Evolutionary conservation across 2,113 vertebrate genomes (phyloP).

Genomic region (Platycercus adscitus): DNA sequence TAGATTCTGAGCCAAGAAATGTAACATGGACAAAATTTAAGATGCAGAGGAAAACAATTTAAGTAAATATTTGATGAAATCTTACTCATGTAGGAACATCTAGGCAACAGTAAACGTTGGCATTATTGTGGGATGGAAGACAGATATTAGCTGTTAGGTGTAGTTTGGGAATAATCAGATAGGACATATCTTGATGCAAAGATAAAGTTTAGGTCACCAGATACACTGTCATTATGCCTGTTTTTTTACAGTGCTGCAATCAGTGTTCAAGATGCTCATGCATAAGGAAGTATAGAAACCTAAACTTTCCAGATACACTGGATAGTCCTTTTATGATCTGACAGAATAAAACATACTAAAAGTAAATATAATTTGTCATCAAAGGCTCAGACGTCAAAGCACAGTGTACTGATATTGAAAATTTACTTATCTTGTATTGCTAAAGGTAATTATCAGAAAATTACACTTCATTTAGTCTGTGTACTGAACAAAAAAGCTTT

Average conservation of each 20-base stretch:
- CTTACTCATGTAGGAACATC: not conserved
- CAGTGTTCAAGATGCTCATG: not conserved
- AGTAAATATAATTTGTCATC: not conserved
- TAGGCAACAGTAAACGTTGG: not conserved
- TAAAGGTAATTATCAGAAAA: slow-evolving; percentile 23
- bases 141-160: not conserved
- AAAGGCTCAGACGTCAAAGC: not conserved
- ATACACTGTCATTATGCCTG: not conserved
- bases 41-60: not conserved
- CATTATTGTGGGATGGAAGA: not conserved
- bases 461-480: not conserved
- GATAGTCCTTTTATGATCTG: not conserved
- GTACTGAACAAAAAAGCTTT: not conserved
- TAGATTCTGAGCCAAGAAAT: not conserved
- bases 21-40: not conserved
- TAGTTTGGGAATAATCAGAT: not conserved
- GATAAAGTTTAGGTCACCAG: not conserved
- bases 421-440: not conserved
- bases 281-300: not conserved
- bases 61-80: not conserved
- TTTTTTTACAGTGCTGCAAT: not conserved
- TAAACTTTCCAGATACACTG: not conserved
- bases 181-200: not conserved
- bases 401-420: not conserved
- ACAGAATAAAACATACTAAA: not conserved